Base-by-base conservation (phyloP, 2,797 vertebrate genomes). In the Hippopotamyrus pictus region DNA sequence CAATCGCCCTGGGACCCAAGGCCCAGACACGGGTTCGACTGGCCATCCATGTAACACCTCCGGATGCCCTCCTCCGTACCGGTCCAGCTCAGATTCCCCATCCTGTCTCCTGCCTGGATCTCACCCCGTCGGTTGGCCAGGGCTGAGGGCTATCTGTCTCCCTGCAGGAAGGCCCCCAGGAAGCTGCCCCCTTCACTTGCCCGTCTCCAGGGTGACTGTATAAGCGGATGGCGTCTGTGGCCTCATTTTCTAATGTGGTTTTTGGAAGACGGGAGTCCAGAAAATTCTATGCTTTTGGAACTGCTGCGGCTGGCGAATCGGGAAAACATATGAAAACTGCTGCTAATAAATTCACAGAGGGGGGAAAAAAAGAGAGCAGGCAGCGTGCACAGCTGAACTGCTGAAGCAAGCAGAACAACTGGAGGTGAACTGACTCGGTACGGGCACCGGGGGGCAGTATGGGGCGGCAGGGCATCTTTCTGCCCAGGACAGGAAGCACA, bases 161-260 rank as follows among this genome's bases (percentile, higher is more conserved):
- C 89, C 92, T 93, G 94, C 94, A 93, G 95, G 92, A 93, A 95
- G 94, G 94, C 12, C 53, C 69, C 86, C 82, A 48, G 54, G 8
- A 33, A 88, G 90, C 90, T 92, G 92, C 93, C 92, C 92, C 92
- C 89, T 91, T 92, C 88, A 37, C 57, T 89, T 92, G 94, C 41
- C 91, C 92, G 92, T 92, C 93, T 92, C 91, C 90, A 91, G 93
- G 90, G 91, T 93, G 94, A 94, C 94, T 95, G 94, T 93, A 93
- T 91, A 93, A 96, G 95, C 93, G 94, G 93, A 94, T 94, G 94
- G 95, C 94, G 94, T 95, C 93, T 83, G 94, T 92, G 93, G 93
- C 93, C 92, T 94, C 93, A 93, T 93, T 95, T 95, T 94, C 93
- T 94, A 93, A 95, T 95, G 95, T 94, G 95, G 93, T 95, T 95